Conservation (phyloP, 2,888 invertebrate genomes). For the Cantharis rustica region DNA sequence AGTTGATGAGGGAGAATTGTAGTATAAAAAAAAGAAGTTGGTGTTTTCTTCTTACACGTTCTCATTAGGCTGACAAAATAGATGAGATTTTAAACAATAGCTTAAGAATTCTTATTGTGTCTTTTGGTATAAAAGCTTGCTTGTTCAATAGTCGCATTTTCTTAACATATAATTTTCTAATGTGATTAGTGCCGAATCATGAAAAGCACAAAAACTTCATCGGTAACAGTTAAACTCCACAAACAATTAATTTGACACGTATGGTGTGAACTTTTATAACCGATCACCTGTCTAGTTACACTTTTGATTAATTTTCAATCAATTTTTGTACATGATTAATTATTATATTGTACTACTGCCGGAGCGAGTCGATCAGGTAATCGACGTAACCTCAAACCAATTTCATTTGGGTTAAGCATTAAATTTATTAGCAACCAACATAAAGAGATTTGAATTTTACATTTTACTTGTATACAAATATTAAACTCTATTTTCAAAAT, state of each 20-base stretch:
- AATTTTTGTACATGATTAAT: constrained; percentile 56
- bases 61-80: constrained; percentile 44
- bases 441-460: background rate
- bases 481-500: constrained; percentile 11
- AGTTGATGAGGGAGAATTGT: constrained; percentile 49
- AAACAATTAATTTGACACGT: constrained; percentile 56
- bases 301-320: constrained; percentile 59
- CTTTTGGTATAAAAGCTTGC: constrained; percentile 23
- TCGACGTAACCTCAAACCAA: constrained; percentile 30
- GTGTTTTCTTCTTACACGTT: constrained; percentile 41
- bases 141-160: constrained; percentile 17
- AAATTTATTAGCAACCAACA: background rate
- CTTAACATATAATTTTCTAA: constrained; percentile 7
- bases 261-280: constrained; percentile 56
- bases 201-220: constrained; percentile 23
- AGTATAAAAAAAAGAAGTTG: constrained; percentile 44
- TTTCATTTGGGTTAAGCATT: constrained; percentile 1
- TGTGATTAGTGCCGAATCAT: constrained; percentile 19
- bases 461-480: background rate
- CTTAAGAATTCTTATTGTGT: constrained; percentile 38
- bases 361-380: constrained; percentile 39
- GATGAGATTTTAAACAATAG: constrained; percentile 39
- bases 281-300: constrained; percentile 59
- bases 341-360: constrained; percentile 46
- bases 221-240: constrained; percentile 37